Evolutionary conservation across 1,140 invertebrate species (phyloP).

Genomic region (Pseudomyrmex gracilis): DNA sequence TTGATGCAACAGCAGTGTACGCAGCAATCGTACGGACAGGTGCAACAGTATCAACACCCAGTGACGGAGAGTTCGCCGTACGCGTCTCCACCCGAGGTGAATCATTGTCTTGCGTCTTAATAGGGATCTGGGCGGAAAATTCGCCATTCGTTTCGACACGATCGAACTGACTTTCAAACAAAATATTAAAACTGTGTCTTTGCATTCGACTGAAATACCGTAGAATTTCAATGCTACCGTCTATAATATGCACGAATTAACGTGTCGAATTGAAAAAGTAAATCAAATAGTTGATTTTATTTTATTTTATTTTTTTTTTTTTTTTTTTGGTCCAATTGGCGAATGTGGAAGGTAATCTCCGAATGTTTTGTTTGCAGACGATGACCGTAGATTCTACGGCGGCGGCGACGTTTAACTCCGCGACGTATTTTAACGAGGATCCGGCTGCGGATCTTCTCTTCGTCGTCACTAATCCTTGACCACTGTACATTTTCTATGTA

Average conservation of each 20-base stretch:
- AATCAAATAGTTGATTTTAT: not conserved
- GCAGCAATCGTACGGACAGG: constrained; percentile 34
- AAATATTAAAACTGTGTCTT: constrained; percentile 40
- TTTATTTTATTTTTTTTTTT: too few relatives aligned
- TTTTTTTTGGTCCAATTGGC: not conserved
- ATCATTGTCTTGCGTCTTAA: constrained; percentile 62
- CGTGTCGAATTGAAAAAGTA: too few relatives aligned
- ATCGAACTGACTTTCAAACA: constrained; percentile 10
- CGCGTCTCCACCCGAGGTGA: constrained; percentile 64
- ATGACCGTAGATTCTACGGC: constrained; percentile 61
- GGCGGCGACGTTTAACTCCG: constrained; percentile 83
- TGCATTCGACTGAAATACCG: too few relatives aligned
- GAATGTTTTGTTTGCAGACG: constrained; percentile 68
- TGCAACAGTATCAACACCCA: constrained; percentile 38
- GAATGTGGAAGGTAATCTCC: constrained; percentile 2
- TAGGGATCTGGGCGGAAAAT: constrained; percentile 10
- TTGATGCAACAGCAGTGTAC: constrained; percentile 45
- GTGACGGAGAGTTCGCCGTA: constrained; percentile 36
- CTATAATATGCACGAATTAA: too few relatives aligned
- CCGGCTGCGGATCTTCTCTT: constrained; percentile 83
- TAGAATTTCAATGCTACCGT: too few relatives aligned
- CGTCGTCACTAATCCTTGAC: constrained; percentile 84
- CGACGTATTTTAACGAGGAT: constrained; percentile 84
- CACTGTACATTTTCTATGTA: constrained; percentile 83
- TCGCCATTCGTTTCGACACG: not conserved